A percentile compares a stretch with the other conserved stretches of the same genome.
phyloP scores from a whole-genome alignment of 1,140 invertebrate genomes.

The Ostrea denselamellosa region DNA sequence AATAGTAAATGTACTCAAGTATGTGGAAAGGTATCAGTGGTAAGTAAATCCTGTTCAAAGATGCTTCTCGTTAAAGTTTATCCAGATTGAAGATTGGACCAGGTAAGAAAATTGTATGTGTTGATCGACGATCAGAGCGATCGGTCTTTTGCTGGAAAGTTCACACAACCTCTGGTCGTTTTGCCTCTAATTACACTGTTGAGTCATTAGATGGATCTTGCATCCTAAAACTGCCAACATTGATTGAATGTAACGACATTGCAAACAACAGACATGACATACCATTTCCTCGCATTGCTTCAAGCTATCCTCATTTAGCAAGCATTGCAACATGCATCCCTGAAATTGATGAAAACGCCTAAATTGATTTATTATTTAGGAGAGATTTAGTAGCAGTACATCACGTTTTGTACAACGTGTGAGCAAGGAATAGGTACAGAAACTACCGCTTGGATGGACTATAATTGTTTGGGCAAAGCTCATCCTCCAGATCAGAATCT shows the following conservation, averaged over 20 bases:
- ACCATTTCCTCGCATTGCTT: constrained; percentile 21
- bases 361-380: constrained; percentile 54
- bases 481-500: not conserved
- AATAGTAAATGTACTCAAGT: not conserved
- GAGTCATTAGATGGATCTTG: constrained; percentile 40
- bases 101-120: not conserved
- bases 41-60: constrained; percentile 31
- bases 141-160: constrained; percentile 47
- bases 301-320: constrained; percentile 45
- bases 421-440: constrained; percentile 32
- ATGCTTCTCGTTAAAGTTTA: constrained; percentile 12
- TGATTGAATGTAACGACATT: constrained; percentile 49
- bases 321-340: constrained; percentile 44
- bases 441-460: constrained; percentile 60
- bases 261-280: constrained; percentile 46
- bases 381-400: constrained; percentile 55
- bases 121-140: constrained; percentile 56
- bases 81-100: not conserved
- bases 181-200: too few relatives aligned
- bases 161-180: constrained; percentile 26
- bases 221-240: not conserved
- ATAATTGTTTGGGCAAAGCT: constrained; percentile 55
- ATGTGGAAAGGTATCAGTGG: not conserved
- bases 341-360: constrained; percentile 23
- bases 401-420: constrained; percentile 54